A percentile compares a stretch with the other conserved stretches of the same genome.
Evolutionary conservation across 2,113 vertebrate genomes (phyloP).

Genomic region (western clawed frog (Xenopus tropicalis)): UCB_Xtro_10.0 CM004446.2:54132501-54133000

Average conservation of each 20-base stretch:
- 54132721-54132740: conserved; percentile 67
- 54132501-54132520: no score
- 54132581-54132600: background rate
- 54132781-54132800: conserved; percentile 66
- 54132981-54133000: conserved; percentile 52
- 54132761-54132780: conserved; percentile 52
- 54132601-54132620: background rate
- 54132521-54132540: no score
- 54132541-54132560: no score
- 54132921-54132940: conserved; percentile 73
- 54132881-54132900: conserved; percentile 84
- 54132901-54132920: conserved; percentile 85
- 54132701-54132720: conserved; percentile 65
- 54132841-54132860: conserved; percentile 84
- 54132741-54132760: conserved; percentile 57
- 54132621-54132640: background rate
- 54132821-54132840: conserved; percentile 78
- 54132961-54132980: conserved; percentile 51
- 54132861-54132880: conserved; percentile 87
- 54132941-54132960: conserved; percentile 72
- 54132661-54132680: background rate
- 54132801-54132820: conserved; percentile 73
- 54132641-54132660: background rate
- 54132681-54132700: background rate
- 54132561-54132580: no score